Base-by-base conservation (phyloP, 2,113 vertebrate species). In the Parus major region DNA sequence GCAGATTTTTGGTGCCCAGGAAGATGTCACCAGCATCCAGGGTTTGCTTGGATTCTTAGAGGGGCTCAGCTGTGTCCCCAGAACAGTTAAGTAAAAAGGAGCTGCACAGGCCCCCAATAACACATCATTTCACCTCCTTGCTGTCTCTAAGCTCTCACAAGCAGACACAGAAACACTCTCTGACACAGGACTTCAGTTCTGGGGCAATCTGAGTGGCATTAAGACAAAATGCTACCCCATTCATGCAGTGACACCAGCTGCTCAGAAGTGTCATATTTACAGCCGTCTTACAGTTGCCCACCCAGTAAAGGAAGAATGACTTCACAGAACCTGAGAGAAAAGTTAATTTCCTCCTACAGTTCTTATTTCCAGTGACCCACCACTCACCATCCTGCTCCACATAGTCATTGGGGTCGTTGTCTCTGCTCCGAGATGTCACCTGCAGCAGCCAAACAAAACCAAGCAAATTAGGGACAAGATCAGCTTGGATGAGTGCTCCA, bases 351-450 rank as follows among this genome's bases (percentile, higher is more conserved):
- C 39, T 70, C 2, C 73, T 61, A 36, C 14, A 92, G 64, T 5
- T 42, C 22, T 15, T 42, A 7, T 20, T 49, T 12, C 13, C 50
- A 76, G 47, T 7, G 39, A 55, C 42, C 28, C 1, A 2, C 4
- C 66, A 90, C 97, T 97, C 91, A 99, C 99, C 99, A 2, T 99
- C 99, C 95, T 99, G 99, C 90, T 99, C 99, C 61, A 99, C 99
- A 0, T 99, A 99, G 93, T 99, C 99, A 57, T 99, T 99, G 70
- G 99, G 99, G 91, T 99, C 99, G 0, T 99, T 99, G 96, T 99
- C 99, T 96, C 99, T 98, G 97, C 98, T 99, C 93, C 99, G 98
- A 75, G 99, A 99, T 1, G 99, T 99, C 83, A 99, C 99, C 99
- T 99, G 92, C 28, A 87, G 14, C 46, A 87, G 11, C 41, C 80